phyloP scores from a whole-genome alignment of 2,888 invertebrate genomes.

The Agonopterix subpropinquella region DNA sequence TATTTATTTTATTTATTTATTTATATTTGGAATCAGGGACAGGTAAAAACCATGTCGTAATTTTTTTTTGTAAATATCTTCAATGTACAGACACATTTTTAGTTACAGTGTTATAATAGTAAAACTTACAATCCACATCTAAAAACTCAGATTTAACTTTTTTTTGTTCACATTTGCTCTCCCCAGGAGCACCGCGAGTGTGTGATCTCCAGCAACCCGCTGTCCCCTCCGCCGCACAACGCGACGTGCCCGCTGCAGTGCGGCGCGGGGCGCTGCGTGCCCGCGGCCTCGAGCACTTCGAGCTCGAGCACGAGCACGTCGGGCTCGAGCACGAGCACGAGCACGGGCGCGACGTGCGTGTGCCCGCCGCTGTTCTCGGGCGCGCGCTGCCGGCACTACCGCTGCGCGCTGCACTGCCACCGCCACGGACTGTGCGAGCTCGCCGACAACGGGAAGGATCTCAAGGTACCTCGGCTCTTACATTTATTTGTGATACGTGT shows the following conservation, averaged over 20 bases:
- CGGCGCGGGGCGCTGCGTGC: constrained; percentile 5
- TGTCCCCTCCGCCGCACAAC: background rate
- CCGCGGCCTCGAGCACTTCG: constrained; percentile 14
- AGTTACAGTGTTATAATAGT: no score
- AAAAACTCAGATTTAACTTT: no score
- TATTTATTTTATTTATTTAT: no score
- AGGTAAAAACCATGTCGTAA: no score
- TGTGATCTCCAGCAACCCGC: constrained; percentile 20
- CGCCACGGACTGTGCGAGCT: constrained; percentile 41
- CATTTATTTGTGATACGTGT: no score
- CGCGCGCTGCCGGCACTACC: constrained; percentile 79
- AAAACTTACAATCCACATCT: no score
- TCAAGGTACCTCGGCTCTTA: constrained; percentile 35
- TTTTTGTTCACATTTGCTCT: no score
- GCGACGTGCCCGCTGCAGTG: constrained; percentile 4
- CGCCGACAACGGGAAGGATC: constrained; percentile 18
- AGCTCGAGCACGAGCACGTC: constrained; percentile 61
- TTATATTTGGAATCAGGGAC: no score
- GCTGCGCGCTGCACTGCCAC: constrained; percentile 81
- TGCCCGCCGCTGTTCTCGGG: constrained; percentile 81
- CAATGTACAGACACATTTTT: no score
- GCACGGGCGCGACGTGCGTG: constrained; percentile 72
- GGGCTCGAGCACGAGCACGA: constrained; percentile 71
- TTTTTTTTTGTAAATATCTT: no score
- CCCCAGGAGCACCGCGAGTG: constrained; percentile 23